Base-by-base conservation (phyloP, 2,888 invertebrate genomes). In the Smittia sp. region DNA sequence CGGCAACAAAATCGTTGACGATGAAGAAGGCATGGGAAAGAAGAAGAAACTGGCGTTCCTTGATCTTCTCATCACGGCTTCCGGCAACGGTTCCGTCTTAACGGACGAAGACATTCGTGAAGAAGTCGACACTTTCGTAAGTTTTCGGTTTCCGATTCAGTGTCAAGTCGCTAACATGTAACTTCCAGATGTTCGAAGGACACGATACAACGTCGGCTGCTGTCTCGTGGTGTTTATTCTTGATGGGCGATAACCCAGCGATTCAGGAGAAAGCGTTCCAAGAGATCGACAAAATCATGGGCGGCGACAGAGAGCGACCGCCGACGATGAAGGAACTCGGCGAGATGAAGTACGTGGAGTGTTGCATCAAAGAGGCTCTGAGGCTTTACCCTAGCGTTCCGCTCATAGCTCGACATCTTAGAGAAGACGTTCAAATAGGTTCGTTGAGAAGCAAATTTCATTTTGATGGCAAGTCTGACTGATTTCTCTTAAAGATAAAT, bases 381-480 rank as follows among this genome's bases (percentile, higher is more conserved):
- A 80, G 90, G 66, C 79, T 90, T 9, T 88, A 86, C 76, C 90
- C 90, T 0, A 89, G 89, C 76, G 89, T 90, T 2, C 88, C 87
- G 27, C 85, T 89, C 77, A 85, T 90, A 77, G 85, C 87, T 1
- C 85, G 90, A 74, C 79, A 78, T 32, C 77, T 89, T 52, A 82
- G 82, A 0, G 86, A 87, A 78, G 85, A 86, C 76, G 81, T 88
- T 11, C 80, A 81, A 74, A 80, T 89, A 76, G 87, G 89, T 32
- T n/a, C n/a, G n/a, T n/a, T n/a, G n/a, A n/a, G n/a, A n/a, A n/a
- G n/a, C n/a, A n/a, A n/a, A n/a, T n/a, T n/a, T n/a, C n/a, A n/a
- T n/a, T n/a, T n/a, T n/a, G n/a, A n/a, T n/a, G n/a, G n/a, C n/a
- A n/a, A n/a, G n/a, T n/a, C n/a, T 3, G 11, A 32, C 9, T 32